phyloP scores from a whole-genome alignment of 2,113 vertebrate genomes.

The Ciconia stormi region DNA sequence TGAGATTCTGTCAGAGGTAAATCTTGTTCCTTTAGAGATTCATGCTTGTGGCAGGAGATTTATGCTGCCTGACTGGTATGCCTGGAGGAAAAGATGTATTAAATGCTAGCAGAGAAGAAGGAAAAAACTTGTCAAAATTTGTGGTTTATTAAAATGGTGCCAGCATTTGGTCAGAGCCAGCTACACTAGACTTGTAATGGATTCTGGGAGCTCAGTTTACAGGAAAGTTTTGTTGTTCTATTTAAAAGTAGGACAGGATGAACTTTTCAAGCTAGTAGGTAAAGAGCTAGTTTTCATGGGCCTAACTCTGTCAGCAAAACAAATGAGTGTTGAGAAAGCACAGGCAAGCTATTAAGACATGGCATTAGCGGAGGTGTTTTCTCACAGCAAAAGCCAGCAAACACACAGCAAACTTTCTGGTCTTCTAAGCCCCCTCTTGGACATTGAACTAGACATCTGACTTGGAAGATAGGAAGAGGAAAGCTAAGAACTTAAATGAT shows the following conservation, averaged over 20 bases:
- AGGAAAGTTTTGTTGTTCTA: slow-evolving; percentile 4
- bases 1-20: not conserved
- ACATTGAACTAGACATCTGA: not conserved
- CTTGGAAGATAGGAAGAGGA: not conserved
- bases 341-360: not conserved
- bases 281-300: not conserved
- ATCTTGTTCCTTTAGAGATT: not conserved
- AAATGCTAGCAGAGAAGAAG: not conserved
- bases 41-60: not conserved
- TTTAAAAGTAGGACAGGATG: slow-evolving; percentile 31
- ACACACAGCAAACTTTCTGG: not conserved
- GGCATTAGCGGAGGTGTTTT: not conserved
- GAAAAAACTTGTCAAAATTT: not conserved
- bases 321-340: not conserved
- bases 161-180: slow-evolving; percentile 14
- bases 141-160: not conserved
- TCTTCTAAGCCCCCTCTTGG: not conserved
- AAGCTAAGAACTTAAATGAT: not conserved
- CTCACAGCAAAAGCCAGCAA: not conserved
- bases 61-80: not conserved
- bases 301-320: not conserved
- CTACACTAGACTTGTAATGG: not conserved
- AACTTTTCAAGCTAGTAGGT: slow-evolving; percentile 51
- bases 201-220: slow-evolving; percentile 21
- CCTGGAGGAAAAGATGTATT: not conserved